Conservation (phyloP, 2,888 invertebrate species). For the Argyresthia albistria region DNA sequence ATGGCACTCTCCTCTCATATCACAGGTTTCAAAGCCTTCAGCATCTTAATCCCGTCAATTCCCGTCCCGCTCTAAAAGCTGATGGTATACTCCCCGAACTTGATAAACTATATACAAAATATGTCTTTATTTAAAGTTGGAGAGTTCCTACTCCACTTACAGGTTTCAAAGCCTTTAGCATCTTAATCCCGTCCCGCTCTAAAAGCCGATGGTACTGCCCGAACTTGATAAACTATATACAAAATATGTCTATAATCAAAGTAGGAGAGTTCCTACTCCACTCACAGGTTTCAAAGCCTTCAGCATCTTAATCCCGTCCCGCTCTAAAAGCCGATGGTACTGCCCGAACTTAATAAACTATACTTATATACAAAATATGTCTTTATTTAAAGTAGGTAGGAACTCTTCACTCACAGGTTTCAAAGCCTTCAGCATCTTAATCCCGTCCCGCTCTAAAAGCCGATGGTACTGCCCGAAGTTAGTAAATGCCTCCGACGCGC, state of each 20-base stretch:
- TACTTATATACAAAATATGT: too few species aligned
- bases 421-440: constrained; percentile 89
- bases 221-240: constrained; percentile 94
- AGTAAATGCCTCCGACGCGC: constrained; percentile 95
- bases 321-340: constrained; percentile 92
- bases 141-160: constrained; percentile 67
- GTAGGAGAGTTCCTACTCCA: too few species aligned
- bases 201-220: constrained; percentile 94
- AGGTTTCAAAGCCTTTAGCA: constrained; percentile 93
- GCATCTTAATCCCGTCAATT: constrained; percentile 78
- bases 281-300: constrained; percentile 91
- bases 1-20: constrained; percentile 11
- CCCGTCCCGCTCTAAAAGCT: constrained; percentile 89
- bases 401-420: constrained; percentile 83
- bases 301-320: constrained; percentile 89
- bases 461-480: constrained; percentile 96
- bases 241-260: too few species aligned
- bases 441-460: constrained; percentile 90
- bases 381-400: too few species aligned
- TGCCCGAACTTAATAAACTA: constrained; percentile 96
- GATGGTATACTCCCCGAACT: constrained; percentile 93
- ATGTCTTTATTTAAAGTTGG: too few species aligned
- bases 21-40: constrained; percentile 93
- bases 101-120: too few species aligned
- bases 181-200: constrained; percentile 90